Evolutionary conservation across 2,113 vertebrate species (phyloP).

Genomic region (Hypocryptadius cinnamomeus): DNA sequence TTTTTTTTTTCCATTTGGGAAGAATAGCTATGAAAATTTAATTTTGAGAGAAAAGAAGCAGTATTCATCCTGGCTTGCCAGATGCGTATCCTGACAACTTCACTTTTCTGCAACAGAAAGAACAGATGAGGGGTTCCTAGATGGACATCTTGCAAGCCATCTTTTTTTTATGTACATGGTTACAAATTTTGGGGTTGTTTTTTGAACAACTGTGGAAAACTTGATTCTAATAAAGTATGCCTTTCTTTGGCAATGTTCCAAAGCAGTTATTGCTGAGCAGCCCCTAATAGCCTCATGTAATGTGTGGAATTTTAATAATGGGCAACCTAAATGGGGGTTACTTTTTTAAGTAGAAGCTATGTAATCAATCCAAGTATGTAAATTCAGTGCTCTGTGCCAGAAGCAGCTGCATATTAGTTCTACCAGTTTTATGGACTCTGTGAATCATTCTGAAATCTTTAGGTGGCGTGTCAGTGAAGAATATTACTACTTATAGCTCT

Average conservation of each 20-base stretch:
- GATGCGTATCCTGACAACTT: background rate
- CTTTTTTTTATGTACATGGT: background rate
- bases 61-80: background rate
- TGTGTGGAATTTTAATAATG: background rate
- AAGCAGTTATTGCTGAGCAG: background rate
- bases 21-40: background rate
- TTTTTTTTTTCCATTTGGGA: background rate
- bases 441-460: constrained; percentile 32
- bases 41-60: background rate
- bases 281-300: background rate
- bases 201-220: background rate
- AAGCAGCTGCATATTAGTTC: background rate
- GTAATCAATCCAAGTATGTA: background rate
- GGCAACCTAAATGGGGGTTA: background rate
- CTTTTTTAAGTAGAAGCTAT: background rate
- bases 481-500: background rate
- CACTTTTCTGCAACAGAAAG: background rate
- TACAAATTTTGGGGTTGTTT: background rate
- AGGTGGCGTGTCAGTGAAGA: background rate
- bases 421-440: constrained; percentile 10
- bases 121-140: background rate
- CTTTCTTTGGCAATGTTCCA: background rate
- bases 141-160: background rate
- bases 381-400: background rate
- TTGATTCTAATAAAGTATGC: background rate